These are phyloP conservation scores for Nothocercus julius DNA, from an alignment of 2,113 vertebrate species.

Conservation along the genomic window DNA sequence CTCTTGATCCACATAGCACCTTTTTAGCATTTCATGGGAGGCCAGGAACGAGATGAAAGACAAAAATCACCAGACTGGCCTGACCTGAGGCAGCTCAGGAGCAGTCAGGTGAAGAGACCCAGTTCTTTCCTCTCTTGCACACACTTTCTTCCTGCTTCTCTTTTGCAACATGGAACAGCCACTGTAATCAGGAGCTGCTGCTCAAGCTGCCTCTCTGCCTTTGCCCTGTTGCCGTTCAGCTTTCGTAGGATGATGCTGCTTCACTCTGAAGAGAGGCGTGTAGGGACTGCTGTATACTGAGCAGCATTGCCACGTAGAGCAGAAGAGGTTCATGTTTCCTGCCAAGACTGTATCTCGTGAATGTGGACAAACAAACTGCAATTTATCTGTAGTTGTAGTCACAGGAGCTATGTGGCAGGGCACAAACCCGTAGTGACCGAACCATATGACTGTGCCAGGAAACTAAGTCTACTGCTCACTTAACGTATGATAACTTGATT, in stretches of 20 bases:
- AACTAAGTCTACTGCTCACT: not conserved
- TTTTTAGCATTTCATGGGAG: not conserved
- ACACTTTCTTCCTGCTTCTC: not conserved
- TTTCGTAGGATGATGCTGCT: rapidly evolving
- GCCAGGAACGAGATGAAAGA: rapidly evolving
- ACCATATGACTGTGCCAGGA: not conserved
- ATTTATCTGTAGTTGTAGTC: rapidly evolving
- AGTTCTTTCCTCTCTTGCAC: rapidly evolving
- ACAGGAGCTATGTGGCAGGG: not conserved
- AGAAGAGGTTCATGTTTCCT: not conserved
- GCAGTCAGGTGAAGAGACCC: rapidly evolving
- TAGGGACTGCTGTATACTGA: not conserved
- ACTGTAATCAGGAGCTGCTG: not conserved
- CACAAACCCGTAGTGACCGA: not conserved
- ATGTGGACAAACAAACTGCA: not conserved
- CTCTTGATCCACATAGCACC: rapidly evolving
- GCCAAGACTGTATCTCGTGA: not conserved
- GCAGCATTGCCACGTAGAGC: rapidly evolving
- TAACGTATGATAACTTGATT: not conserved
- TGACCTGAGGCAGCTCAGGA: rapidly evolving
- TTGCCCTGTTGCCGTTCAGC: not conserved
- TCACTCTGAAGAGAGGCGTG: not conserved
- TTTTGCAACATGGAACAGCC: rapidly evolving
- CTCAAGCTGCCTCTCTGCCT: not conserved
- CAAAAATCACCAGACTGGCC: not conserved